Conservation (phyloP, 1,140 invertebrate genomes). For the Aphaenogaster rudis region DNA sequence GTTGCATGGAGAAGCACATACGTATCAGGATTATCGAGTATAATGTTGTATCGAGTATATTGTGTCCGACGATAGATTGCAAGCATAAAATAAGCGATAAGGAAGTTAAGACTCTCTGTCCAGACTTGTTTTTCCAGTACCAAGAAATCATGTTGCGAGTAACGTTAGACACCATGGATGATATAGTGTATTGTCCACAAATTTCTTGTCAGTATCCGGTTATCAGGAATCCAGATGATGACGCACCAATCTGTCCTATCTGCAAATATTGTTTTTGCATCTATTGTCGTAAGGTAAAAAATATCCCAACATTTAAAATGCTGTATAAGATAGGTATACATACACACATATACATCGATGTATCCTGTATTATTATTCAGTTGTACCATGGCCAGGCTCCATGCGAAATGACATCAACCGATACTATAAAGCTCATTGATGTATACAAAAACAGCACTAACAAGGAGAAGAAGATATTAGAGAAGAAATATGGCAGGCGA, state of each 20-base stretch:
- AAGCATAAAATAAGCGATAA: constrained; percentile 27
- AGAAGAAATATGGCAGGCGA: constrained; percentile 70
- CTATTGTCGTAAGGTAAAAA: constrained; percentile 86
- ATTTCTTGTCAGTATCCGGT: constrained; percentile 88
- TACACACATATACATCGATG: not conserved
- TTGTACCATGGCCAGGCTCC: constrained; percentile 71
- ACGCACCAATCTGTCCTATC: constrained; percentile 87
- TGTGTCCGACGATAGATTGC: constrained; percentile 67
- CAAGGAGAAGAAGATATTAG: constrained; percentile 42
- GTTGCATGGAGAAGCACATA: constrained; percentile 65
- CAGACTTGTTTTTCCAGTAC: constrained; percentile 88
- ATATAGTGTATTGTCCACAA: constrained; percentile 89
- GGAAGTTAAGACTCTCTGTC: constrained; percentile 81
- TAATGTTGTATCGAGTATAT: constrained; percentile 66
- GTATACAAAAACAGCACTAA: constrained; percentile 59
- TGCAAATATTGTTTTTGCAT: constrained; percentile 89
- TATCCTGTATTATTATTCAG: constrained; percentile 42
- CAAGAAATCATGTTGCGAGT: constrained; percentile 87
- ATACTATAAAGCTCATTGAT: constrained; percentile 59
- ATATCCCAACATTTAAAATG: not conserved
- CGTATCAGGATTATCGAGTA: constrained; percentile 59
- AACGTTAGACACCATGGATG: constrained; percentile 87
- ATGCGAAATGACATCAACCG: constrained; percentile 61
- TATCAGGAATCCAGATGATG: constrained; percentile 83
- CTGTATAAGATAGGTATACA: not conserved